phyloP scores from a whole-genome alignment of 1,140 invertebrate species.

The Popillia japonica region DNA sequence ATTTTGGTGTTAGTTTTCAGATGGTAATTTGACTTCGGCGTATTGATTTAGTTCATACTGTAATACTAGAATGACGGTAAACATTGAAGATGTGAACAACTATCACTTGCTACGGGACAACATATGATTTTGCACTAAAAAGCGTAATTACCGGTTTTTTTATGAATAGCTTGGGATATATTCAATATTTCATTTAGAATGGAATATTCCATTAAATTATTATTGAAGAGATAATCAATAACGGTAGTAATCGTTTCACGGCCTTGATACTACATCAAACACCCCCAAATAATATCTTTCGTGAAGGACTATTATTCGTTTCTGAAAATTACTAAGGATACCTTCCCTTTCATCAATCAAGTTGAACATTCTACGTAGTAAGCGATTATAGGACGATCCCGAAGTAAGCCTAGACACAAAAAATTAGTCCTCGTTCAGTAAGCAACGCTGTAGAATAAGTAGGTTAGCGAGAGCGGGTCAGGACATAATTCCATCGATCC shows the following conservation, averaged over 20 bases:
- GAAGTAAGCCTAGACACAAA: not conserved
- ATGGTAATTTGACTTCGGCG: too few species aligned
- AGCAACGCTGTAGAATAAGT: not conserved
- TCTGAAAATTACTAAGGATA: not conserved
- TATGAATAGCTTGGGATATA: not conserved
- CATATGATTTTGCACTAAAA: too few species aligned
- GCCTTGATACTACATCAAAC: not conserved
- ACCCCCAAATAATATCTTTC: not conserved
- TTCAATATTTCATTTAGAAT: not conserved
- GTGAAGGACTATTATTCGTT: not conserved
- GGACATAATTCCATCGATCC: not conserved
- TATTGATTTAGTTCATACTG: too few species aligned
- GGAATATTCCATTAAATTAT: too few species aligned
- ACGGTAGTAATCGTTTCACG: not conserved
- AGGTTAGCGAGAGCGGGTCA: conserved; percentile 26
- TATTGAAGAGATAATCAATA: not conserved
- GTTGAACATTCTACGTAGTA: not conserved
- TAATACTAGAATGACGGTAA: too few species aligned
- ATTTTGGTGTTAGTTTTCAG: too few species aligned
- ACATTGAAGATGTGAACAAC: too few species aligned
- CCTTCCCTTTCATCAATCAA: not conserved
- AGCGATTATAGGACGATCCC: not conserved
- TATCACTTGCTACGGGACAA: too few species aligned
- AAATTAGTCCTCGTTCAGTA: not conserved
- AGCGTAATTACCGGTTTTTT: too few species aligned